phyloP scores from a whole-genome alignment of 2,888 invertebrate genomes.

The Ctena decussata region DNA sequence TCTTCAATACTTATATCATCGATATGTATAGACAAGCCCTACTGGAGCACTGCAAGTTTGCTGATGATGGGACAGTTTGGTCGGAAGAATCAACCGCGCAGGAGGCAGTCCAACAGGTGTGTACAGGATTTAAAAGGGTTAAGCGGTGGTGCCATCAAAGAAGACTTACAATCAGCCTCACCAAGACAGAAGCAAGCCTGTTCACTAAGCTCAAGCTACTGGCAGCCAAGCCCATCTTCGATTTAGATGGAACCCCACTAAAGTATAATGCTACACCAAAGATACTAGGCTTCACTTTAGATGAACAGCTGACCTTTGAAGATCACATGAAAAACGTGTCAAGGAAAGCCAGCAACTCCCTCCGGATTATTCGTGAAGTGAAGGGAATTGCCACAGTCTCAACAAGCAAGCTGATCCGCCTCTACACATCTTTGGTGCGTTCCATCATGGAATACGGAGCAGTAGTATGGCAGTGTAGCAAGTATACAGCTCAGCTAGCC shows the following conservation, averaged over 20 bases:
- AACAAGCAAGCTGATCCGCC: no score
- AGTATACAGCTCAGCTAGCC: no score
- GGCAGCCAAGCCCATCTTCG: no score
- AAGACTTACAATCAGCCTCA: not conserved
- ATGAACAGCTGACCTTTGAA: not conserved
- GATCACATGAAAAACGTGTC: no score
- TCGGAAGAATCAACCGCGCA: not conserved
- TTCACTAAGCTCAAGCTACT: not conserved
- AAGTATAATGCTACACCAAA: no score
- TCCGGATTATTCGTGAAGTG: not conserved
- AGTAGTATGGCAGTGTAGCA: no score
- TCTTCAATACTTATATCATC: conserved; percentile 23
- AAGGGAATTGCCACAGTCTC: not conserved
- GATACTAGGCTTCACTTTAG: not conserved
- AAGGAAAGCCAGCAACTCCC: not conserved
- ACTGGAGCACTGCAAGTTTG: not conserved
- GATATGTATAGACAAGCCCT: no score
- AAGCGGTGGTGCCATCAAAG: not conserved
- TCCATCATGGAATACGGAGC: no score
- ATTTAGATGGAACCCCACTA: no score
- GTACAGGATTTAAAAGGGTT: not conserved
- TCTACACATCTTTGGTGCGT: no score
- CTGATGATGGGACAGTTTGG: conserved; percentile 24
- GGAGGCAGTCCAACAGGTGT: not conserved
- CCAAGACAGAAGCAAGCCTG: not conserved